These are phyloP conservation scores for Chloropsis hardwickii DNA, from an alignment of 2,113 vertebrate species.

Conservation along the genomic window DNA sequence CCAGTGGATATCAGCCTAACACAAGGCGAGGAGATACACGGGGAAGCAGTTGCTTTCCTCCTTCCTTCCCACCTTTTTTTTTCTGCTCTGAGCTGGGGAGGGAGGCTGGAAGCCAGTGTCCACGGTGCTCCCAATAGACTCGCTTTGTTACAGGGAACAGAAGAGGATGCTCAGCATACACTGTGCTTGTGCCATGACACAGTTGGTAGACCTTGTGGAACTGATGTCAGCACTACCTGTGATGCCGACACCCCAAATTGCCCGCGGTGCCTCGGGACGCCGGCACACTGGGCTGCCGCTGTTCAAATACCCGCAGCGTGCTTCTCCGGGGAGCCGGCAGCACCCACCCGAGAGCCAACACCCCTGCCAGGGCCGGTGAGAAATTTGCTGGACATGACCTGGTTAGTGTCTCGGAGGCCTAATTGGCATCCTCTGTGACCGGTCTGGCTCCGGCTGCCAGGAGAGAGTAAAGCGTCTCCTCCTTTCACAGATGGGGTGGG, in stretches of 20 bases:
- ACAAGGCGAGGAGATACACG: background rate
- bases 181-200: background rate
- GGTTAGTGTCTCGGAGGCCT: slow-evolving; percentile 7
- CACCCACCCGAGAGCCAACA: background rate
- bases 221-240: background rate
- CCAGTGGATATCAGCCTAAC: slow-evolving; percentile 44
- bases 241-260: background rate
- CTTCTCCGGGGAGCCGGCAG: background rate
- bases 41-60: background rate
- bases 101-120: background rate
- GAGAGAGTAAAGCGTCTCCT: slow-evolving; percentile 23
- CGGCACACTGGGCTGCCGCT: rapidly evolving
- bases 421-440: slow-evolving; percentile 18
- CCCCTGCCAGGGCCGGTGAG: rapidly evolving
- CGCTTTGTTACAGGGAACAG: background rate
- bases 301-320: rapidly evolving
- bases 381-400: slow-evolving; percentile 6
- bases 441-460: slow-evolving; percentile 34
- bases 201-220: background rate
- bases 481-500: slow-evolving; percentile 48
- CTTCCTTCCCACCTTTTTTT: background rate
- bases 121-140: background rate
- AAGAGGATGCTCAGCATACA: background rate
- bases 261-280: rapidly evolving
- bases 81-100: background rate